These are phyloP conservation scores for human (Homo sapiens) DNA, from an alignment of 2,113 vertebrate species.

Conservation along the genomic window GRCh38 chr16:82930501-82931000, in stretches of 20 bases:
- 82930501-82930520: constrained; percentile 50
- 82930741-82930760: not conserved
- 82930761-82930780: not conserved
- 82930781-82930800: not conserved
- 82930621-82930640: constrained; percentile 67
- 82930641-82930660: constrained; percentile 74
- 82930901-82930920: constrained; percentile 10
- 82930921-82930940: not conserved
- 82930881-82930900: constrained; percentile 38
- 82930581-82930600: constrained; percentile 48
- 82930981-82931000: not conserved
- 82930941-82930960: not conserved
- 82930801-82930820: not conserved
- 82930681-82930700: constrained; percentile 47
- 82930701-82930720: constrained; percentile 56
- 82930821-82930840: constrained; percentile 54
- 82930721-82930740: constrained; percentile 39
- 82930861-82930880: constrained; percentile 49
- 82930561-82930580: constrained; percentile 71
- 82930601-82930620: not conserved
- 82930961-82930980: not conserved
- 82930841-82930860: not conserved
- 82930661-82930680: constrained; percentile 50
- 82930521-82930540: constrained; percentile 63
- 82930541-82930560: constrained; percentile 66